Base-by-base conservation (phyloP, 2,113 vertebrate genomes). In the Pelodiscus sinensis region DNA sequence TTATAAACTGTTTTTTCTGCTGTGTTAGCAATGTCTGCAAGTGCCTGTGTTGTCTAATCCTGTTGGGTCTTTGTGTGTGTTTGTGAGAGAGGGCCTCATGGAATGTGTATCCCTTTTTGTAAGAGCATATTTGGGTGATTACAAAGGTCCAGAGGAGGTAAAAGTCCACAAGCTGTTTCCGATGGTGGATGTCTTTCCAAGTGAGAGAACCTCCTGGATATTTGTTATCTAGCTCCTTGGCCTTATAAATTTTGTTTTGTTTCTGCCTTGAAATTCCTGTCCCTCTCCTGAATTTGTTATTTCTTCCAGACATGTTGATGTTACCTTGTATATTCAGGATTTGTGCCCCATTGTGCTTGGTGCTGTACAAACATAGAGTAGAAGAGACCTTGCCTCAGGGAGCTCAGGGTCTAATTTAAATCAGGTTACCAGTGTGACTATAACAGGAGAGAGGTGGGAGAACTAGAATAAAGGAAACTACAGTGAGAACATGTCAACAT, bases 41-140 rank as follows among this genome's bases (percentile, higher is more conserved):
- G 78, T 18, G 16, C 65, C 35, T 35, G 4, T 9, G 4, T 68
- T 68, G 65, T 35, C n/a, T 71, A 71, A 35, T 35, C 65, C 65
- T 79, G 73, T 90, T 58, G 85, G 82, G 75, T 7, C n/a, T 71
- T 21, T 35, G n/a, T 44, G 44, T 44, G 44, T 44, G 44, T 44
- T 44, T 44, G 4, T 8, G 19, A 9, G 8, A 9, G 16, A 4
- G 58, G 58, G 24, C 65, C n/a, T 71, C 31, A 21, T 71, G 65
- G 29, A 31, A 71, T 71, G n/a, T 71, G 27, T 88, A 38, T 31
- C 35, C 87, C 13, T 93, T 89, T 94, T 81, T 82, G 73, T 68
- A 90, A 44, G 71, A 12, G 16, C 78, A 79, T 91, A 89, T 88
- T 95, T 90, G 89, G 73, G 78, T 94, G 84, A 82, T 87, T 94